Evolutionary conservation across 2,113 vertebrate genomes (phyloP).

Genomic region (Hippocampus abdominalis): DNA sequence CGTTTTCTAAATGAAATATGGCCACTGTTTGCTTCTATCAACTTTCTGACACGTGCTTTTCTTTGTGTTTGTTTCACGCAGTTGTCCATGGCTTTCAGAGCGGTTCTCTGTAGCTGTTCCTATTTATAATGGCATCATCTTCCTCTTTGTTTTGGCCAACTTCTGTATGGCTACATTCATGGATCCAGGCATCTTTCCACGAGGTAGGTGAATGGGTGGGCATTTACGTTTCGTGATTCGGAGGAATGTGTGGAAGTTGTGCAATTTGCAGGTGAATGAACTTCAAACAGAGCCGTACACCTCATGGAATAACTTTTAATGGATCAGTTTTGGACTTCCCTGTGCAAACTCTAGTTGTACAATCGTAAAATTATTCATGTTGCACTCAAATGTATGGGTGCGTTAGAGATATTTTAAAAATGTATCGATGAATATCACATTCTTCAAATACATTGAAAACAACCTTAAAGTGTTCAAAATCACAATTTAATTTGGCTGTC

Average conservation of each 20-base stretch:
- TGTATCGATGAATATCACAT: no score
- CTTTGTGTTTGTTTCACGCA: constrained; percentile 42
- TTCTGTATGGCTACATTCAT: constrained; percentile 99
- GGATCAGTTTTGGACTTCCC: no score
- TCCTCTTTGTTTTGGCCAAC: constrained; percentile 95
- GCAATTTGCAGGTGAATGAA: no score
- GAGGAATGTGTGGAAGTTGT: not conserved
- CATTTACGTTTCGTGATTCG: not conserved
- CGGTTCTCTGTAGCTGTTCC: constrained; percentile 85
- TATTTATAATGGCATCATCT: constrained; percentile 90
- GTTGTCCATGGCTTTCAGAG: constrained; percentile 91
- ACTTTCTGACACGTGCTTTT: not conserved
- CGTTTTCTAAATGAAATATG: not conserved
- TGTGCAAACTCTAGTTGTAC: no score
- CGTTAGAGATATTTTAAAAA: no score
- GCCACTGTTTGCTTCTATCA: not conserved
- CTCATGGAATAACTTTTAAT: no score
- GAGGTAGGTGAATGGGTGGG: constrained; percentile 74
- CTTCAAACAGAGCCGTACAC: no score
- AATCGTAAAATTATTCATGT: no score
- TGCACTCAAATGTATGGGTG: no score
- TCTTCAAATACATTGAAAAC: no score
- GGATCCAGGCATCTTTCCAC: constrained; percentile 95
- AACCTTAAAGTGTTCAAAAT: no score
- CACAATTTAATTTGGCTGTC: no score